Conservation (phyloP, 1,140 invertebrate genomes). For the Formica exsecta region DNA sequence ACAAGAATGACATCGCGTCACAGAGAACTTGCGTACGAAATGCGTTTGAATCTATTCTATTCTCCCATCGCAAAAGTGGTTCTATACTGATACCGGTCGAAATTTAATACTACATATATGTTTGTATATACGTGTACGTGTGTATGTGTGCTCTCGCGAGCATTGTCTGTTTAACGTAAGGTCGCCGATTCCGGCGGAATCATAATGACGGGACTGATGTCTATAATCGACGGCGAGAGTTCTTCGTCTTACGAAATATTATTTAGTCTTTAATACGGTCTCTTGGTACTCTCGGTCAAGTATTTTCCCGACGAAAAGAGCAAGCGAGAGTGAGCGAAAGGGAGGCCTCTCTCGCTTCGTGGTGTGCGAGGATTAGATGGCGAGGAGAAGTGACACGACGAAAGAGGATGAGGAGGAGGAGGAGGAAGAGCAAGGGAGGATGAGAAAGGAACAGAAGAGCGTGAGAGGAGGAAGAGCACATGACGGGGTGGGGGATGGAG, state of each 20-base stretch:
- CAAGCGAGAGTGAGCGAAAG: conserved; percentile 75
- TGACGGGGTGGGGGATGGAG: conserved; percentile 73
- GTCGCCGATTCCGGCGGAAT: neutral
- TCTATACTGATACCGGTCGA: neutral
- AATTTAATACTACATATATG: conserved; percentile 51
- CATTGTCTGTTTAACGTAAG: neutral
- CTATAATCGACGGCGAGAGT: neutral
- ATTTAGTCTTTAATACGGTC: conserved; percentile 64
- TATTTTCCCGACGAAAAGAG: conserved; percentile 70
- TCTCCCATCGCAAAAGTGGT: neutral
- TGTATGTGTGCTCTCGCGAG: neutral
- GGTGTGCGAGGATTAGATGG: conserved; percentile 58
- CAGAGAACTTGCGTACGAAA: neutral
- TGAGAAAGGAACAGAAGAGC: conserved; percentile 67
- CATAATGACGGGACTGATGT: neutral
- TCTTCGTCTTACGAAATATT: conserved; percentile 42
- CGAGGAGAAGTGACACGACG: conserved; percentile 65
- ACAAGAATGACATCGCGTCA: conserved; percentile 27
- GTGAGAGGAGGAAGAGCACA: conserved; percentile 43
- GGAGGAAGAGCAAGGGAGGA: conserved; percentile 48
- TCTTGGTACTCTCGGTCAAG: conserved; percentile 50
- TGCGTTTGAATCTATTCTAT: neutral
- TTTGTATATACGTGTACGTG: conserved; percentile 34
- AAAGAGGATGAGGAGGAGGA: conserved; percentile 53
- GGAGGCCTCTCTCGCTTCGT: conserved; percentile 62